Evolutionary conservation across 2,888 invertebrate genomes (phyloP), one percentile per base, ranked within the genome.

Genomic region (Tetanocera ferruginea): DNA sequence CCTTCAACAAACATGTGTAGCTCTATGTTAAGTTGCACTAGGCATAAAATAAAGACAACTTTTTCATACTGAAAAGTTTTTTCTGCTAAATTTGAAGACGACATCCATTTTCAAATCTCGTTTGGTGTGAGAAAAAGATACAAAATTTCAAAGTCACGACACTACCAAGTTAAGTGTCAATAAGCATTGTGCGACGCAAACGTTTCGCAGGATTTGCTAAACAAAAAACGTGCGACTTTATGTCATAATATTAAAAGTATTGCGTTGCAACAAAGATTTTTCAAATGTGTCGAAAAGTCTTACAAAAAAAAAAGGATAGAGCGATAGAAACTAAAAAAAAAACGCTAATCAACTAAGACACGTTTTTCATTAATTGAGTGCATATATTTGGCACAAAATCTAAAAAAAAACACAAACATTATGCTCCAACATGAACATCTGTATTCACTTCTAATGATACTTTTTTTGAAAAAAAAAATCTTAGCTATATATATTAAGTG

Each of bases 351-450:
- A 6, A 25, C 14, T 14, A n/a, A 37, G 81, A 81, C 82, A 82
- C 82, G 82, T 82, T 82, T 82, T 81, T 79, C 79, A 77, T 82
- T 81, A 82, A 82, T 82, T 82, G 80, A 78, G 81, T 81, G 80
- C 81, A 82, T 80, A 81, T 79, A 81, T 64, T 64, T 62, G 49
- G 31, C 37, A 19, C 17, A 64, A 19, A 23, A 37, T n/a, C 34
- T 6, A 8, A 55, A 23, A 55, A n/a, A 23, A 55, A 1, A 23
- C 5, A 55, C 5, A 55, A 55, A 17, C 23, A 25, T 60, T 6
- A 60, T 19, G 0, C 19, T 60, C 8, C 3, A 60, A 60, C 23
- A 60, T 19, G 28, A 60, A 28, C 25, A 62, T 17, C 31, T 31
- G 25, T 2, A 19, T 17, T 23, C 17, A 0, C 14, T 64, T 6